phyloP scores from a whole-genome alignment of 2,888 invertebrate species.

The Tetrapedia diversipes region DNA sequence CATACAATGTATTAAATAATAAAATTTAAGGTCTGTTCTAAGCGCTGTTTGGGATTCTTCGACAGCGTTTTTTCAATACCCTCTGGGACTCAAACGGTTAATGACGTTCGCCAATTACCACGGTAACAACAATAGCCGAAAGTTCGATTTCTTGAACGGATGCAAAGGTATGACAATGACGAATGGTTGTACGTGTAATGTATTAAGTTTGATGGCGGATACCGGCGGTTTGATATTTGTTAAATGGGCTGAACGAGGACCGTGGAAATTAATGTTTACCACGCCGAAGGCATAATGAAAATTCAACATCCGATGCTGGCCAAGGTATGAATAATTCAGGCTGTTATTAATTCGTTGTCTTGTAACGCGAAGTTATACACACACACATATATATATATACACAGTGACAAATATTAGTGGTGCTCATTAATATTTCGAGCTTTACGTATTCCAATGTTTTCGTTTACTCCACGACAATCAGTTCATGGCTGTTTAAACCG shows the following conservation, averaged over 20 bases:
- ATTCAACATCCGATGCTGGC: background rate
- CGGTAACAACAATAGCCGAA: no score
- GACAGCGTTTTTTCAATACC: no score
- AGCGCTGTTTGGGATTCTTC: no score
- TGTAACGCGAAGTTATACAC: no score
- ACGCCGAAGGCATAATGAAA: constrained; percentile 1
- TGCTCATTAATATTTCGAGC: background rate
- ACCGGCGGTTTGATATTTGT: background rate
- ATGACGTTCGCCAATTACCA: no score
- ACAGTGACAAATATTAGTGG: background rate
- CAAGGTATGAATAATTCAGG: background rate
- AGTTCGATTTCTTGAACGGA: background rate
- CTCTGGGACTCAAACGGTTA: no score
- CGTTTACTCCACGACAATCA: no score
- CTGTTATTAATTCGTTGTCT: constrained; percentile 6
- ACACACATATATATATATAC: background rate
- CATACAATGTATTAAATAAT: no score
- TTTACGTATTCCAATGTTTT: background rate
- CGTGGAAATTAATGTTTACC: constrained; percentile 11
- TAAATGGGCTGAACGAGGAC: background rate
- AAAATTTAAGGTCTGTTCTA: no score
- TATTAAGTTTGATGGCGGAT: background rate
- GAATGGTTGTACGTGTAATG: background rate
- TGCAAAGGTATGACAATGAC: background rate
- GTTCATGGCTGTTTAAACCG: no score